A percentile compares a stretch with the other conserved stretches of the same genome.
phyloP scores from a whole-genome alignment of 2,113 vertebrate species.

The Bufo gargarizans region DNA sequence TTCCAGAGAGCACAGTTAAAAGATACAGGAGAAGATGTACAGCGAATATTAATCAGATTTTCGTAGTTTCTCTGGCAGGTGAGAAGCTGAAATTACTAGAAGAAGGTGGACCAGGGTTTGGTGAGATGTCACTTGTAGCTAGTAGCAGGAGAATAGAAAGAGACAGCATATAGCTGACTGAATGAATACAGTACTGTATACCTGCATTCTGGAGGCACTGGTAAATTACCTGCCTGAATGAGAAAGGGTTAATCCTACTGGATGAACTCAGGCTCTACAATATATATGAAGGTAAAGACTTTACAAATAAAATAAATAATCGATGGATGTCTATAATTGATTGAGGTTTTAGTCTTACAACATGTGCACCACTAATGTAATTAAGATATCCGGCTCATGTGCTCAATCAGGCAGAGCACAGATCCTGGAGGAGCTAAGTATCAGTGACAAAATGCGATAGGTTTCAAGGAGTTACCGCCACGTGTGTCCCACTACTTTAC shows the following conservation, averaged over 20 bases:
- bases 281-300: conserved; percentile 54
- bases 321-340: conserved; percentile 55
- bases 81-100: no score
- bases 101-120: no score
- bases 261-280: neutral
- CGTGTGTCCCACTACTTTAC: no score
- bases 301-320: conserved; percentile 41
- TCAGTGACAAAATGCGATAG: neutral
- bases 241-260: neutral
- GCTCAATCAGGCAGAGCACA: conserved; percentile 38
- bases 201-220: no score
- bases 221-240: neutral
- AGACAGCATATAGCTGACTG: no score
- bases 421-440: conserved; percentile 38
- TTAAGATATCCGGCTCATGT: conserved; percentile 56
- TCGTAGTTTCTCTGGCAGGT: no score
- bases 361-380: conserved; percentile 62
- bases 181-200: no score
- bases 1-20: no score
- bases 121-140: no score
- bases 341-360: conserved; percentile 60
- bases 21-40: no score
- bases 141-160: no score
- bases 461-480: neutral
- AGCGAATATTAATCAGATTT: no score